Percentiles rank a stretch among this genome's conserved stretches.
Evolutionary conservation across 37 sponge, comb jelly and placozoan genomes (phyloP).

Genomic region (Spongilla lacustris): DNA sequence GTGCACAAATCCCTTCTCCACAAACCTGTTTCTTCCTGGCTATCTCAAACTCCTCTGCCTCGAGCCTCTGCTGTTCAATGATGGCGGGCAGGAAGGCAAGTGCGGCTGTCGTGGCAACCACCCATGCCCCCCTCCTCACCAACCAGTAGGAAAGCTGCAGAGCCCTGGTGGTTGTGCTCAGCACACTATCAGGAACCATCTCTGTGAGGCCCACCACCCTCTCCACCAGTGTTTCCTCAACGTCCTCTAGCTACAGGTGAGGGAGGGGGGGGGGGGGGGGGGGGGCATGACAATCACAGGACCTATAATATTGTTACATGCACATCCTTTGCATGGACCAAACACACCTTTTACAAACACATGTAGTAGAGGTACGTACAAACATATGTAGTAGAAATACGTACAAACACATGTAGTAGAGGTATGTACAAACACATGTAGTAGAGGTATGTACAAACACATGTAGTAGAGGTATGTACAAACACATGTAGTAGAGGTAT

Average conservation of each 20-base stretch:
- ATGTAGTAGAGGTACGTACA: no score
- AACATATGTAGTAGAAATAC: no score
- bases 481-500: no score
- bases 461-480: no score
- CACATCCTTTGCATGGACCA: no score
- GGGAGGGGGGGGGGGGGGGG: background rate
- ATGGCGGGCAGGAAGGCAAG: conserved; percentile 63
- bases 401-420: no score
- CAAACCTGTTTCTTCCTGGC: conserved; percentile 79
- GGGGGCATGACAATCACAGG: background rate
- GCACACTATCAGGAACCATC: conserved; percentile 72
- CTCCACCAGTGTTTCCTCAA: conserved; percentile 72
- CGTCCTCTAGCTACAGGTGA: conserved; percentile 23
- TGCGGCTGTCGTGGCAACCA: conserved; percentile 69
- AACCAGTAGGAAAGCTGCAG: conserved; percentile 47
- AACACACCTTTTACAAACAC: no score
- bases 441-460: no score
- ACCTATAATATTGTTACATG: background rate
- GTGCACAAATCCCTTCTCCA: no score
- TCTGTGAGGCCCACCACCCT: conserved; percentile 74
- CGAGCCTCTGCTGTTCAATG: conserved; percentile 77
- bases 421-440: no score
- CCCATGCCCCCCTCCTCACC: conserved; percentile 68
- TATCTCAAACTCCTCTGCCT: conserved; percentile 70
- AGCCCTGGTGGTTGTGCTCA: background rate